Base-by-base conservation (phyloP, 2,113 vertebrate genomes). In the Willisornis vidua region DNA sequence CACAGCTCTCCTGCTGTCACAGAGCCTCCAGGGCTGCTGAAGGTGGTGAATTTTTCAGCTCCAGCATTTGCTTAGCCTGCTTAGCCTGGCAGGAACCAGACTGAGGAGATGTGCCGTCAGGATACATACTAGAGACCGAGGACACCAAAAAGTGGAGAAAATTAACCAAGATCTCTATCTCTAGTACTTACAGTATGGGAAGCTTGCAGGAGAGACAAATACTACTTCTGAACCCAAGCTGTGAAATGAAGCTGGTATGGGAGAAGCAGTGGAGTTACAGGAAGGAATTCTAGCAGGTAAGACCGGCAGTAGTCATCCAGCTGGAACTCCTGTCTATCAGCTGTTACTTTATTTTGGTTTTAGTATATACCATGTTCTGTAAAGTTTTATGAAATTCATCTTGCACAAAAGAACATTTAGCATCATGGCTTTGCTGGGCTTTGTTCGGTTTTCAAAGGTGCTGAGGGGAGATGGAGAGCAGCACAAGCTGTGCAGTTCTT, bases 21-120 rank as follows among this genome's bases (percentile, higher is more conserved):
- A 98, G 98, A 98, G 74, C 96, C 97, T 84, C 96, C 97, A 46
- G 97, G 94, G 35, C 84, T 97, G 83, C 93, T 98, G 66, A 97
- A 97, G 63, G 89, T 97, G 57, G 95, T 96, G 8, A 96, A 98
- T 66, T 98, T 97, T 78, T 97, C 97, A 97, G 90, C 91, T 97
- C 96, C 72, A 98, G 93, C 71, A 85, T 98, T 93, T 98, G 95
- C 16, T 97, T 98, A 97, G 92, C 89, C 43, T 98, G 96, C 16
- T 97, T 98, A 97, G 92, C 91, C 45, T 98, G 97, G 97, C 49
- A 41, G 19, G 92, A 98, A 70, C 97, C 97, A 46, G 94, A 73
- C 31, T 16, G 41, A 22, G 94, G 96, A 63, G 95, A 97, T 14
- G 67, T 68, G 35, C 97, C 97, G 31, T 96, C 96, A 6, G 97